These are phyloP conservation scores for Onychorhynchus coronatus DNA, from an alignment of 2,113 vertebrate species.

Conservation along the genomic window DNA sequence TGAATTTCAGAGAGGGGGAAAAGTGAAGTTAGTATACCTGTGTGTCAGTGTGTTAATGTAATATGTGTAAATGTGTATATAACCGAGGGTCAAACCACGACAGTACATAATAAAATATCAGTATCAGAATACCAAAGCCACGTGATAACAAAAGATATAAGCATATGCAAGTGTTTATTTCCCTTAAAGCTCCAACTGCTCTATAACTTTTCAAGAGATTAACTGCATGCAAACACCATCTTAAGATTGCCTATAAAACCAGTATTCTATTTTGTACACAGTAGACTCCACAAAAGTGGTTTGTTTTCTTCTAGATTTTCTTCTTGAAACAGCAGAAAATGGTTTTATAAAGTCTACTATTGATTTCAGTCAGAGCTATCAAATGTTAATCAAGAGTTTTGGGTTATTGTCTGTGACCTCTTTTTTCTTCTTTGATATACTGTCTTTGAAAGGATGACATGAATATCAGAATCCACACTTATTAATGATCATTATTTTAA, in stretches of 20 bases:
- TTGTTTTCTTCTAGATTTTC: background rate
- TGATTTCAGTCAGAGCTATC: background rate
- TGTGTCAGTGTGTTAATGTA: too few species aligned
- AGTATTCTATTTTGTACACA: too few species aligned
- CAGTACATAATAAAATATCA: background rate
- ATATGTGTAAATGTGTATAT: too few species aligned
- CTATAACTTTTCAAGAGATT: background rate
- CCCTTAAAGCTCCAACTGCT: background rate
- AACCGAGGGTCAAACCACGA: too few species aligned
- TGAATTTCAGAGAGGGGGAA: too few species aligned
- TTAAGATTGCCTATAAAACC: background rate
- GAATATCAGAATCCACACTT: background rate
- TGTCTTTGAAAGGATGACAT: background rate
- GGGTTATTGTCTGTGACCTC: background rate
- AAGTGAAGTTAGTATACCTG: too few species aligned
- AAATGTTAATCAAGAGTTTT: background rate
- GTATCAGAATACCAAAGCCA: background rate
- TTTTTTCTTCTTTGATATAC: background rate
- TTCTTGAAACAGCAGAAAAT: background rate
- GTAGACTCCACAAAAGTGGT: background rate
- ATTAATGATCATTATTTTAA: background rate
- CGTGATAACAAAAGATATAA: background rate
- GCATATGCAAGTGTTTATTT: background rate
- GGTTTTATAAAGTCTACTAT: background rate
- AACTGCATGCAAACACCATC: background rate